These are phyloP conservation scores for Monopterus albus DNA, from an alignment of 2,113 vertebrate genomes.

Conservation along the genomic window DNA sequence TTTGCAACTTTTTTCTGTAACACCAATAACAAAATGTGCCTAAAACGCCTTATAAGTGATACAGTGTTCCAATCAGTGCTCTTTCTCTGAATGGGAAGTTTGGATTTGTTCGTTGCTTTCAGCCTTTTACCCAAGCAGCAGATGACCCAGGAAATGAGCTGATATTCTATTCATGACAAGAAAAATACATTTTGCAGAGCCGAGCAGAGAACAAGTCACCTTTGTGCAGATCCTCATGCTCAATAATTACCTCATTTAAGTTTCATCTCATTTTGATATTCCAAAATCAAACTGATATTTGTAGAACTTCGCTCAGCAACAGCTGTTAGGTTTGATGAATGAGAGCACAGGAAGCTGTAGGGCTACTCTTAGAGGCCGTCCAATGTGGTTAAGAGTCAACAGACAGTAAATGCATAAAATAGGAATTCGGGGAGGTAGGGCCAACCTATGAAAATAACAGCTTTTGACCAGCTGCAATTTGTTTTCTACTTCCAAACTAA, in stretches of 20 bases:
- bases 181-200: conserved; percentile 63
- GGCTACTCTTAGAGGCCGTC: not conserved
- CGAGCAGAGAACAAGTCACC: conserved; percentile 45
- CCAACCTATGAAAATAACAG: conserved; percentile 2
- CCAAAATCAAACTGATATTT: conserved; percentile 28
- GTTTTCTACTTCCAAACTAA: conserved; percentile 12
- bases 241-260: conserved; percentile 61
- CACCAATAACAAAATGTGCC: not conserved
- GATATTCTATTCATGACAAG: conserved; percentile 68
- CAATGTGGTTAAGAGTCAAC: conserved; percentile 18
- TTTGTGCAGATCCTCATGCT: conserved; percentile 20
- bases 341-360: not conserved
- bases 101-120: conserved; percentile 28
- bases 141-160: conserved; percentile 74
- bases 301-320: not conserved
- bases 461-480: conserved; percentile 10
- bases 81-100: conserved; percentile 16
- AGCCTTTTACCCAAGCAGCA: conserved; percentile 45
- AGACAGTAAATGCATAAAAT: conserved; percentile 23
- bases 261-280: conserved; percentile 52
- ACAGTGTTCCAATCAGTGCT: not conserved
- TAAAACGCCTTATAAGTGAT: not conserved
- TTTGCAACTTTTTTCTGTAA: not conserved
- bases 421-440: not conserved
- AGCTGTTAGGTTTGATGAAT: conserved; percentile 48